Evolutionary conservation across 2,888 invertebrate genomes (phyloP).

Genomic region (Cephus pygmeus): DNA sequence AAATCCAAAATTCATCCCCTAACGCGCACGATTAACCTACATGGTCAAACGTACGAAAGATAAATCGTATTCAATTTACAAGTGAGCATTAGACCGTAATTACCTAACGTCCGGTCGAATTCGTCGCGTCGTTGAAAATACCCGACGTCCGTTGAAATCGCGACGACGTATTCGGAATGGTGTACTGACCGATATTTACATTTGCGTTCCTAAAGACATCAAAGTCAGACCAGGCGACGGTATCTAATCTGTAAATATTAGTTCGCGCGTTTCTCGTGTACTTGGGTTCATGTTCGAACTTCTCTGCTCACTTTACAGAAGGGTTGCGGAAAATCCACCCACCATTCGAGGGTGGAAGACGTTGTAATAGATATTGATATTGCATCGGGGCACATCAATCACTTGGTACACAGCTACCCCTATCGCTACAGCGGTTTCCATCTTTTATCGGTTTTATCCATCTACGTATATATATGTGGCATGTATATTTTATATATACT

Average conservation of each 20-base stretch:
- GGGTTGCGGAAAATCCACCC: constrained; percentile 5
- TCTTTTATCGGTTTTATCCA: background rate
- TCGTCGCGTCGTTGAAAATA: no score
- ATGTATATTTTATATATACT: background rate
- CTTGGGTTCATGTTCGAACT: background rate
- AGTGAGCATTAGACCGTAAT: constrained; percentile 3
- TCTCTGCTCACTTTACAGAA: background rate
- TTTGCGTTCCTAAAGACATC: background rate
- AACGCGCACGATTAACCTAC: constrained; percentile 40
- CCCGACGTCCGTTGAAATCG: background rate
- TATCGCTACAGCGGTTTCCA: background rate
- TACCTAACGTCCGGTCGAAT: no score
- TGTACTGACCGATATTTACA: background rate
- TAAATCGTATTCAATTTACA: constrained; percentile 52
- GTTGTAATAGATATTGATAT: constrained; percentile 9
- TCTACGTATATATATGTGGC: background rate
- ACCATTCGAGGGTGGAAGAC: constrained; percentile 1
- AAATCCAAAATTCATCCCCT: background rate
- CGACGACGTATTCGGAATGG: background rate
- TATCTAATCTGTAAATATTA: no score
- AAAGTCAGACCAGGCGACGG: background rate
- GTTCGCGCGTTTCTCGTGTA: background rate
- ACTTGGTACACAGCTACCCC: background rate
- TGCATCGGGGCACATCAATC: constrained; percentile 10
- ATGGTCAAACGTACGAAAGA: constrained; percentile 46